Evolutionary conservation across 1,140 invertebrate genomes (phyloP).

Genomic region (Whitmania pigra): DNA sequence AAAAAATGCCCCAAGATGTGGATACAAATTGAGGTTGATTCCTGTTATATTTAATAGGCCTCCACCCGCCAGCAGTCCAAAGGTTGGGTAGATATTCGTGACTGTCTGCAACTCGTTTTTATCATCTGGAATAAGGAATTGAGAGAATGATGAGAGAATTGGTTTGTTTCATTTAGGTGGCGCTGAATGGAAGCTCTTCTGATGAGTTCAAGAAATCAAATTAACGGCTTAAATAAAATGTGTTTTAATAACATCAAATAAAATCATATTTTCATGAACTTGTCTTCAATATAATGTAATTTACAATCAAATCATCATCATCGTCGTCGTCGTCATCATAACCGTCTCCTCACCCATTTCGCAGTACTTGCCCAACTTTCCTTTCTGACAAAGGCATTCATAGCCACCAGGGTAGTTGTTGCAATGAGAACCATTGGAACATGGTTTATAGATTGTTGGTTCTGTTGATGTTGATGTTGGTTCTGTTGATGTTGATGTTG

Average conservation of each 20-base stretch:
- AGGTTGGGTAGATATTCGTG: neutral
- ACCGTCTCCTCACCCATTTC: neutral
- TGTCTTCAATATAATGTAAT: too few species aligned
- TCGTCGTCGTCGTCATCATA: too few species aligned
- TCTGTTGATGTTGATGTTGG: neutral
- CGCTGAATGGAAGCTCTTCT: too few species aligned
- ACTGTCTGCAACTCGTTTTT: neutral
- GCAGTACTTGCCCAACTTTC: neutral
- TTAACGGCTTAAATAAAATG: too few species aligned
- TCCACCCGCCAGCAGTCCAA: neutral
- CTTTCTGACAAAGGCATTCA: neutral
- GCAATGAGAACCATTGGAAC: neutral
- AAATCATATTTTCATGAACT: too few species aligned
- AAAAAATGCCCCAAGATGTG: neutral
- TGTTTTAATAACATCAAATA: too few species aligned
- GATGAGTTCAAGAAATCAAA: too few species aligned
- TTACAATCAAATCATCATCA: too few species aligned
- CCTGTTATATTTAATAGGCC: neutral
- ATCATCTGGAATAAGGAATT: neutral
- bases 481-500: too few species aligned
- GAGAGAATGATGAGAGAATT: too few species aligned
- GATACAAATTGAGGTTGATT: neutral
- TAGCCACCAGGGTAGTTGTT: neutral
- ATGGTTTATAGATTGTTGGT: neutral
- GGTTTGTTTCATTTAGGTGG: too few species aligned